These are phyloP conservation scores for Cydia strobilella DNA, from an alignment of 1,140 invertebrate genomes.

Conservation along the genomic window DNA sequence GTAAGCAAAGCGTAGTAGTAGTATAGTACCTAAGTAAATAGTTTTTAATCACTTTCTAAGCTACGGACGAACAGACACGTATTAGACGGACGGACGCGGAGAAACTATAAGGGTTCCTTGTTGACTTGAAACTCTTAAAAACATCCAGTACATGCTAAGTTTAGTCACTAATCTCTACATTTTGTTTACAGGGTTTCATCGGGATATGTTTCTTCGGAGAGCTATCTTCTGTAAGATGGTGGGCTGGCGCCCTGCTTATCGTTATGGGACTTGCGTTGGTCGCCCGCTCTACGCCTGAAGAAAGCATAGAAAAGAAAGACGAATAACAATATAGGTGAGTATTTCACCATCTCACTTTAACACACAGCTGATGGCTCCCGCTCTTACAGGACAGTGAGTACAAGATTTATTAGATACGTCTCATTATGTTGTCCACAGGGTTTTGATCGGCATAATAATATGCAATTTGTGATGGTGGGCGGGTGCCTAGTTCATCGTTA, in stretches of 20 bases:
- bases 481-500: slow-evolving; percentile 77
- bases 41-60: no score
- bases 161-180: background rate
- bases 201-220: slow-evolving; percentile 80
- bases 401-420: no score
- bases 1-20: no score
- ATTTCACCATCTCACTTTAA: background rate
- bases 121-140: no score
- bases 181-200: slow-evolving; percentile 75
- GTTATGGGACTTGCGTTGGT: slow-evolving; percentile 78
- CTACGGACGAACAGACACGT: no score
- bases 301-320: slow-evolving; percentile 38
- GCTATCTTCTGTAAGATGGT: slow-evolving; percentile 78
- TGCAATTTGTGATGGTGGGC: slow-evolving; percentile 81
- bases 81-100: no score
- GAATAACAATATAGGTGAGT: slow-evolving; percentile 4
- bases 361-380: background rate
- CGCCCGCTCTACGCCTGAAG: slow-evolving; percentile 41
- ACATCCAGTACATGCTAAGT: no score
- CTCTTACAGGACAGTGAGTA: no score
- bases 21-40: no score
- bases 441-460: slow-evolving; percentile 65
- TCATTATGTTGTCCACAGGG: slow-evolving; percentile 65
- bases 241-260: slow-evolving; percentile 79
- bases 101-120: no score